Evolutionary conservation across 2,888 invertebrate species (phyloP).

Genomic region (Melipona beecheii): DNA sequence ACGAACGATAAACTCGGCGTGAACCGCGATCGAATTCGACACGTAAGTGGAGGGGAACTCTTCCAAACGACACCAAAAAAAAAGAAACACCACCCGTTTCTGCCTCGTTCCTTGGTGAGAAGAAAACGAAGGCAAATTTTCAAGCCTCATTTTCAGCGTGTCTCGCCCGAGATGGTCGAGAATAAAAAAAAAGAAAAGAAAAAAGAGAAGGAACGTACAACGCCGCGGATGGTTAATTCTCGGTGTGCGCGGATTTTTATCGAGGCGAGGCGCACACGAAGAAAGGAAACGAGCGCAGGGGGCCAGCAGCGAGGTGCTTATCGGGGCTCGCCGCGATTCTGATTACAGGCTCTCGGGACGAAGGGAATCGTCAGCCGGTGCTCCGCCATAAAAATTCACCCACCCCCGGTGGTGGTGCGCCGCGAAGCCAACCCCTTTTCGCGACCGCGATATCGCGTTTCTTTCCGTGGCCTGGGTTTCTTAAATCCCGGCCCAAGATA

Average conservation of each 20-base stretch:
- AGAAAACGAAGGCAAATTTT: background rate
- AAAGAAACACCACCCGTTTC: background rate
- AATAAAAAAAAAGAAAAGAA: background rate
- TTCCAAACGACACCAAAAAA: background rate
- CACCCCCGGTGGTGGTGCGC: background rate
- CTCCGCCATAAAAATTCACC: constrained; percentile 48
- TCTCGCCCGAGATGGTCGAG: background rate
- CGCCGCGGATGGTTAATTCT: background rate
- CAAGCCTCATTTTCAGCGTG: constrained; percentile 1
- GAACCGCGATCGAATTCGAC: background rate
- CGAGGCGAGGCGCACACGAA: background rate
- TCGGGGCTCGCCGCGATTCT: constrained; percentile 28
- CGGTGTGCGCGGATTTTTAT: background rate
- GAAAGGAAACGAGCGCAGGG: background rate
- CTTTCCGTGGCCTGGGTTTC: constrained; percentile 28
- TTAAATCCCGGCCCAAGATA: constrained; percentile 42
- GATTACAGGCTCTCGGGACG: constrained; percentile 39
- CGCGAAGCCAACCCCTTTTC: background rate
- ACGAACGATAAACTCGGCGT: background rate
- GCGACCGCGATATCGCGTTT: constrained; percentile 33
- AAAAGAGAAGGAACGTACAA: background rate
- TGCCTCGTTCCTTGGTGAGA: background rate
- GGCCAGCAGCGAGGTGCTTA: constrained; percentile 4
- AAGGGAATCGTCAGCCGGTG: constrained; percentile 31
- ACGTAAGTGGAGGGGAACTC: background rate